Evolutionary conservation across 2,888 invertebrate species (phyloP), one percentile per base, ranked within the genome.

Genomic region (Phrixothrix hirtus): DNA sequence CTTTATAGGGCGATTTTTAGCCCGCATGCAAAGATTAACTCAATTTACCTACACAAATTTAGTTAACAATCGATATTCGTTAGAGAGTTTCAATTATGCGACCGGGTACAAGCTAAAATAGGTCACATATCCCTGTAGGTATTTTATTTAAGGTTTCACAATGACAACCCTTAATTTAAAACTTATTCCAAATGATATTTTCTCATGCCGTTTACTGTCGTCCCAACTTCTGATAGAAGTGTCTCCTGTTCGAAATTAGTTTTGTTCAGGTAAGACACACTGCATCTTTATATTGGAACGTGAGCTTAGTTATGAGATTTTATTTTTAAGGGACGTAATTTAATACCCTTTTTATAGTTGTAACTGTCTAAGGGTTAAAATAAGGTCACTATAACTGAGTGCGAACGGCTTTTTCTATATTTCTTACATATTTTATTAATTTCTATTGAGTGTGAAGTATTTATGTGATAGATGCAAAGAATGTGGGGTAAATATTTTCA

Each of bases 81-180:
- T 63, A 63, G 49, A 58, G 58, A 55, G 45, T 47, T 57, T 42
- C 60, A 62, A 62, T 64, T 58, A 62, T 61, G 52, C 46, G 49
- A 44, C 47, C 51, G 51, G 59, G 59, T 57, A 55, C 55, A 58
- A 44, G 54, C 53, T 49, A 53, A 67, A 67, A 62, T 65, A 61
- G 67, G 67, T 71, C 72, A 68, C 70, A 69, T 66, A 70, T 65
- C 67, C 66, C 67, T 45, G 55, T 59, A 57, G 60, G 60, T 59
- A 60, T 59, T 60, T 69, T 66, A 63, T 64, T 66, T 66, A 61
- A 61, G 55, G 55, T 58, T 62, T 56, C 63, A 72, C 72, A 73
- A 73, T 70, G 72, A 72, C 72, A 72, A 72, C 74, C 74, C 74
- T 75, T 73, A 73, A 75, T 74, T 74, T 73, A 68, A 72, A 73